Base-by-base conservation (phyloP, 2,888 invertebrate genomes). In the Pasiphila rectangulata region DNA sequence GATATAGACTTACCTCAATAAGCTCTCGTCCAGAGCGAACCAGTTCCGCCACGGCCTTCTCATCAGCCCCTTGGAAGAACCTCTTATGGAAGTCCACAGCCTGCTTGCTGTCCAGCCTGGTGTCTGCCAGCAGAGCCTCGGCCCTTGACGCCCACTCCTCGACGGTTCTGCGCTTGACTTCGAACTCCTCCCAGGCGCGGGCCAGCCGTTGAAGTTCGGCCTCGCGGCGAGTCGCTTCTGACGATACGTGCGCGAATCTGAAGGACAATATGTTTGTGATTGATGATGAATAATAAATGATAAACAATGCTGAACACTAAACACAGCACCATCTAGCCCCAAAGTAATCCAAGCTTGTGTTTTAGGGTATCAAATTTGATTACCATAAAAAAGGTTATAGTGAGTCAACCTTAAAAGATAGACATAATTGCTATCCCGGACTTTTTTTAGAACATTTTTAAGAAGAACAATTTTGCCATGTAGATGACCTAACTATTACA, bases 91-190 rank as follows among this genome's bases (percentile, higher is more conserved):
- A 92, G 74, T 96, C 95, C 1, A 96, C 94, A 0, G 93, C 92
- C 61, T 94, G 94, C 69, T 94, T 93, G 23, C 92, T 93, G 67
- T 96, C 96, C 3, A 94, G 93, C 40, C 94, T 91, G 67, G 92
- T 93, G 65, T 97, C 97, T 0, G 92, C 91, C 10, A 97, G 90
- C 24, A 97, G 80, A 2, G 94, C 92, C 61, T 97, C 95, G 0
- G 98, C 97, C 35, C 94, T 92, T 0, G 94, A 91, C 0, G 98
- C 89, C 97, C 98, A 98, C 57, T 96, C 96, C 12, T 94, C 93
- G 0, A 98, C 94, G 4, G 93, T 90, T 10, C 93, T 90, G 70
- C 95, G 94, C 69, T 93, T 94, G 61, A 93, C 93, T 43, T 93
- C 93, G 72, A 95, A 96, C 53, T 94, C 94, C 36, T 94, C 93